phyloP scores from a whole-genome alignment of 2,888 invertebrate species.

The Chouioia cunea region DNA sequence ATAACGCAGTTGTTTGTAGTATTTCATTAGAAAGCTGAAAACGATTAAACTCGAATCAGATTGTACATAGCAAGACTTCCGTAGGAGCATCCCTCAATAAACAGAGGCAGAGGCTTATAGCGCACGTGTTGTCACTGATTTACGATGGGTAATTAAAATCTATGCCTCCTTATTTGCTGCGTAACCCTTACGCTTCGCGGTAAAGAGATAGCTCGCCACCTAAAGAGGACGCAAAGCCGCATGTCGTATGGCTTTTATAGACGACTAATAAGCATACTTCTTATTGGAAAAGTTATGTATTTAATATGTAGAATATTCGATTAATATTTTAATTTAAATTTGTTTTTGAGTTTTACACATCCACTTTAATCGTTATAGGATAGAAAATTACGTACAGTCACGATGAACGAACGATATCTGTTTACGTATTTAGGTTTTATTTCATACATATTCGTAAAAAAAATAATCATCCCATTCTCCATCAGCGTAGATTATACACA shows the following conservation, averaged over 20 bases:
- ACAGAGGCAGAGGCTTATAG: constrained; percentile 64
- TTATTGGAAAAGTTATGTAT: no score
- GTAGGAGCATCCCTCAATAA: constrained; percentile 56
- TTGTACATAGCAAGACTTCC: constrained; percentile 40
- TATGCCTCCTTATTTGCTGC: constrained; percentile 64
- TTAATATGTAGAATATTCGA: no score
- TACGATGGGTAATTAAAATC: constrained; percentile 68
- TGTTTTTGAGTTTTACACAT: no score
- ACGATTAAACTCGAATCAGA: constrained; percentile 63
- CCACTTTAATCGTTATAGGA: no score
- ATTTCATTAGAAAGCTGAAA: constrained; percentile 52
- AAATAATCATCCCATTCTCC: constrained; percentile 19
- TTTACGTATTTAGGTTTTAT: no score
- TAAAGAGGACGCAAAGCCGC: no score
- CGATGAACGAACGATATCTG: no score
- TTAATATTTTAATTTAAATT: no score
- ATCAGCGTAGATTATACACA: constrained; percentile 4
- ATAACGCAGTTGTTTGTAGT: constrained; percentile 27
- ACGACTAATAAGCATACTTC: no score
- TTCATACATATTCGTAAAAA: no score
- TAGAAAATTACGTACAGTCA: no score
- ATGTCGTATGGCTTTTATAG: no score
- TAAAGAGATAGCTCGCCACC: not conserved
- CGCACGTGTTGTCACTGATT: constrained; percentile 69
- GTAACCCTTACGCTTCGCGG: constrained; percentile 32